Evolutionary conservation across 2,797 vertebrate species (phyloP), one percentile per base, ranked within the genome.

Genomic region (Neosilurus hyrtlii): DNA sequence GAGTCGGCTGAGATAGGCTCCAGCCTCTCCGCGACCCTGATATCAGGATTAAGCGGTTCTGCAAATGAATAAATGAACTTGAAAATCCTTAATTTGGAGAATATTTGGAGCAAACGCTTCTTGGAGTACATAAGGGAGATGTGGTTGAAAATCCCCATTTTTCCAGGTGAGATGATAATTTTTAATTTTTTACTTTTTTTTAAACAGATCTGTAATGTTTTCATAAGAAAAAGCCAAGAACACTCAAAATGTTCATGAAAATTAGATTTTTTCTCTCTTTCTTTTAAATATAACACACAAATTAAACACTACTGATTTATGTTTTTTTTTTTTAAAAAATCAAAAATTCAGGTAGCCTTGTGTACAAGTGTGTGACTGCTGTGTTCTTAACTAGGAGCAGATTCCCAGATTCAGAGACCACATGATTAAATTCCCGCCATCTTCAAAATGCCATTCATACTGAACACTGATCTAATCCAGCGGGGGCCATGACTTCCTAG

Each of bases 391-490:
- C 37, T 14, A 35, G 72, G 35, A 51, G 14, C n/a, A 20, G 52
- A 16, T 65, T 22, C 20, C 35, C 35, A 68, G 57, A 59, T 9
- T 61, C 26, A 63, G 35, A 63, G 24, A 78, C 49, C 79, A 85
- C 83, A 72, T 81, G 83, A 81, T 82, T 81, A 37, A 85, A 71
- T 57, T 49, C 83, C 83, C 83, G 83, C 83, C 83, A 84, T 84
- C 79, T 84, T 84, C 73, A 84, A 84, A 84, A 73, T 9, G 20
- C 78, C 66, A 51, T 62, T 83, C 71, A 74, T 14, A 9, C 62
- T 68, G n/a, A 68, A 18, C 26, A 52, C 78, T 43, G 43, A 56
- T 49, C 30, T 77, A 20, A 82, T 56, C 30, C 49, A 56, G 51
- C 10, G 18, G 72, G 74, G 54, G 65, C 66, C 30, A 73, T 26